phyloP scores from a whole-genome alignment of 2,888 invertebrate species.

The Panorpa germanica region DNA sequence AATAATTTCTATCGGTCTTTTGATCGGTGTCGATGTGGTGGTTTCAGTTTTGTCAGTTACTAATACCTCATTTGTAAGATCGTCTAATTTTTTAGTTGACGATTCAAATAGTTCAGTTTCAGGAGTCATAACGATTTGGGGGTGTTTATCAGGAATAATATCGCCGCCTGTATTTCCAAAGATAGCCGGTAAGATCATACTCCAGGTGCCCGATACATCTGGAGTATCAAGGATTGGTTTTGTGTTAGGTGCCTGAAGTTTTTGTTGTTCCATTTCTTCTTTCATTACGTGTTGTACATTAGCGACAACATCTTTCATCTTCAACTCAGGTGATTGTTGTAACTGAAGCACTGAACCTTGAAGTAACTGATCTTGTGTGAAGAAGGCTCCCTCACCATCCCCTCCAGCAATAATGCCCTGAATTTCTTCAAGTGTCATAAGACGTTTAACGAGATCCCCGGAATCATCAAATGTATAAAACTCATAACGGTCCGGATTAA shows the following conservation, averaged over 20 bases:
- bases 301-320: conserved; percentile 61
- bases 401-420: conserved; percentile 71
- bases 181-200: conserved; percentile 60
- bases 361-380: conserved; percentile 22
- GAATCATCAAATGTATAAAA: conserved; percentile 75
- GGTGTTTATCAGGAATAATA: conserved; percentile 32
- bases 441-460: conserved; percentile 60
- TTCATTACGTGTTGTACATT: conserved; percentile 71
- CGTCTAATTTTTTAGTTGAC: conserved; percentile 4
- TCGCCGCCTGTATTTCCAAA: conserved; percentile 51
- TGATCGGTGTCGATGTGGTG: conserved; percentile 5
- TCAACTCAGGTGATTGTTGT: conserved; percentile 37
- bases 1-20: conserved; percentile 8
- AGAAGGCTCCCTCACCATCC: conserved; percentile 44
- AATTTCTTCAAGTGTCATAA: conserved; percentile 73
- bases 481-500: conserved; percentile 70
- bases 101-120: conserved; percentile 23
- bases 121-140: conserved; percentile 23
- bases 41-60: conserved; percentile 10
- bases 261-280: conserved; percentile 48
- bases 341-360: conserved; percentile 27
- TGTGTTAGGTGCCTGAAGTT: conserved; percentile 27
- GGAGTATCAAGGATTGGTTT: conserved; percentile 44
- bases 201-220: conserved; percentile 61
- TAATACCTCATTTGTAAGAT: neutral